Evolutionary conservation across 2,113 vertebrate genomes (phyloP), one percentile per base, ranked within the genome.

Genomic region (Lepus timidus): DNA sequence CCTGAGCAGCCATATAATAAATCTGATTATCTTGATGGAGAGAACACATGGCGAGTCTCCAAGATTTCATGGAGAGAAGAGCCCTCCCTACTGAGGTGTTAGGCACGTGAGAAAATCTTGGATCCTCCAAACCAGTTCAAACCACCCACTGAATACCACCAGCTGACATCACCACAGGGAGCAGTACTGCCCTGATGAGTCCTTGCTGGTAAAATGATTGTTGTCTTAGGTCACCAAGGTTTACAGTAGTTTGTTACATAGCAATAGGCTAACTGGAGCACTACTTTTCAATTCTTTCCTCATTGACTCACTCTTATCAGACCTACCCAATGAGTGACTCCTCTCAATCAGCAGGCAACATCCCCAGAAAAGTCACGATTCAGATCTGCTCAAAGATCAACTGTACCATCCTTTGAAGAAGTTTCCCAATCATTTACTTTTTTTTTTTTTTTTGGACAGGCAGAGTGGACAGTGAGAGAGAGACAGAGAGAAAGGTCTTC

Each of bases 321-420:
- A 67, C 29, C 31, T 71, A 62, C 19, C 8, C 88, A 87, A 67
- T 17, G 3, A 33, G 49, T 17, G 33, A 90, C 49, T 62, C 33
- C 74, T 64, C 33, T 89, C 19, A 90, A 33, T 90, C 80, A 44
- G 85, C 55, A 49, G 82, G 55, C 36, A 91, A 12, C 25, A 80
- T 49, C 31, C 29, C 31, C 55, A 73, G 36, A 52, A 88, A 91
- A 93, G 22, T 88, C 49, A 68, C 68, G 68, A 55, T 52, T 73
- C 19, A 78, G 36, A 33, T 93, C 39, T 88, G 33, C 94, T 83
- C 6, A 74, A 39, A 94, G 71, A 29, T 65, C 76, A 93, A 62
- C 4, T 70, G 49, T 44, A 75, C 36, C 14, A 73, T 36, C 73
- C 87, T 86, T 75, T 29, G n/a, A 78, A 85, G 64, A 75, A 81